Base-by-base conservation (phyloP, 1,140 invertebrate species). In the Nasonia giraulti region DNA sequence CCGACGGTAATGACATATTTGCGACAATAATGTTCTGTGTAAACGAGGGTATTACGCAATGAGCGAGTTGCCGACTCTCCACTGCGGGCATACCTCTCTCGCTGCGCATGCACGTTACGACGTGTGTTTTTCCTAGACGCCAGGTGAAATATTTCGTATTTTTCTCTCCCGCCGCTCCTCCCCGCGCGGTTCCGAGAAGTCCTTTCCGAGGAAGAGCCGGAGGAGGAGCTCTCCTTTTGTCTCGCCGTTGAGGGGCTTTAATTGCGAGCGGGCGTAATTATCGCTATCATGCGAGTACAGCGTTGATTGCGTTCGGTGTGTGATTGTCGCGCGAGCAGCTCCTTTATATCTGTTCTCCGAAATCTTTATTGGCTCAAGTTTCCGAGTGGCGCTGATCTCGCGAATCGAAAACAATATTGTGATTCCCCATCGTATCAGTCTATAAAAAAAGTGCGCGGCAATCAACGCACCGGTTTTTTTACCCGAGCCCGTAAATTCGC, bases 1-100 rank as follows among this genome's bases (percentile, higher is more conserved):
- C 89, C 88, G 89, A 90, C 90, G 84, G 87, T 91, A 91, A 91
- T 91, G 86, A 91, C 88, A 91, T 89, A 91, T 91, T 90, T 91
- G 89, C 87, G 83, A 90, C 90, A 90, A 91, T 90, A 91, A 91
- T 89, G 87, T 89, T 90, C 87, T 90, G 89, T 90, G 86, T 91
- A 91, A 91, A 91, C 90, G 90, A 90, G 88, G 82, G 85, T 87
- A 90, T 91, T 91, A 90, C 88, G 87, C 87, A 91, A 91, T 87
- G 82, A 87, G 69, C 23, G 62, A 82, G 73, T 73, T 74, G 47
- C 12, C 31, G 17, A 40, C 27, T 27, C 27, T 27, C 27, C 27
- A 27, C 27, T 27, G 6, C 55, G 68, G 66, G 37, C n/a, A 2
- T 80, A 14, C 40, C 11, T 11, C 8, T 68, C 66, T 68, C 23